phyloP scores from a whole-genome alignment of 2,113 vertebrate species.

The Clarias magur region DNA sequence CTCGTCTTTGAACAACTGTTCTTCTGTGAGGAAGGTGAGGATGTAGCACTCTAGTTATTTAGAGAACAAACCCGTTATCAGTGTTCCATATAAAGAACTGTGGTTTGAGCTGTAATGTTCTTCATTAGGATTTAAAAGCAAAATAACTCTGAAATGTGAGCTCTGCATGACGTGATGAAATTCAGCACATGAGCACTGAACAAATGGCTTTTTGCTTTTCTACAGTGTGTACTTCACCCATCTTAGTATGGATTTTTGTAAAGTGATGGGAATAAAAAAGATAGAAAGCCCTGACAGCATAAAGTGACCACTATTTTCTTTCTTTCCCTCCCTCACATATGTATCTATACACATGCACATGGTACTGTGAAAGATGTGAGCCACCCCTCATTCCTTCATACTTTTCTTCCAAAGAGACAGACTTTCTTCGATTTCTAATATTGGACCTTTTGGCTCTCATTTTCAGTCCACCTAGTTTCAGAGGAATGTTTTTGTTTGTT shows the following conservation, averaged over 20 bases:
- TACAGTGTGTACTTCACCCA: background rate
- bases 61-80: constrained; percentile 12
- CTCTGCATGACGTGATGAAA: background rate
- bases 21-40: background rate
- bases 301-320: background rate
- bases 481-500: too few relatives aligned
- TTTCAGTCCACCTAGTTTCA: too few relatives aligned
- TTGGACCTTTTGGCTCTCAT: too few relatives aligned
- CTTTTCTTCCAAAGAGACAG: too few relatives aligned
- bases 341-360: too few relatives aligned
- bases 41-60: constrained; percentile 24
- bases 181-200: constrained; percentile 8
- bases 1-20: constrained; percentile 10
- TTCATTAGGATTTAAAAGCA: constrained; percentile 7
- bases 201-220: background rate
- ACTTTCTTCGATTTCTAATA: too few relatives aligned
- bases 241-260: background rate
- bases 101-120: background rate
- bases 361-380: too few relatives aligned
- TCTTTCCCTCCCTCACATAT: too few relatives aligned
- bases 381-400: too few relatives aligned
- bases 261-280: background rate
- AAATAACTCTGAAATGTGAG: background rate
- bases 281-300: background rate
- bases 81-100: constrained; percentile 21